Evolutionary conservation across 2,888 invertebrate species (phyloP).

Genomic region (Drosophila bunnanda): DNA sequence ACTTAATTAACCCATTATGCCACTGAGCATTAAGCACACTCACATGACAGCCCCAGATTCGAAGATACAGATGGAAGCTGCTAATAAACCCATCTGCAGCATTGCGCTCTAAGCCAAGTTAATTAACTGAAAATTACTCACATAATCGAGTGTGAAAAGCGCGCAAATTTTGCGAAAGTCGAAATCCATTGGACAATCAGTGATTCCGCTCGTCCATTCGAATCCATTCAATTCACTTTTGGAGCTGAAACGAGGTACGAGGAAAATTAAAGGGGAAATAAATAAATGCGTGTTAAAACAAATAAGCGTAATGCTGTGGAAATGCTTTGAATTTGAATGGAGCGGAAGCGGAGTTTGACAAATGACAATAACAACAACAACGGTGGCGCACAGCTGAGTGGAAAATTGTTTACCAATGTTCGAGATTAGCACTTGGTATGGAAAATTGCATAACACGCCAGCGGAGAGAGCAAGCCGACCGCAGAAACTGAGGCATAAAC

Average conservation of each 20-base stretch:
- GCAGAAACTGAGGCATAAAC: conserved; percentile 33
- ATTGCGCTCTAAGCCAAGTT: conserved; percentile 10
- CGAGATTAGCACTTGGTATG: conserved; percentile 69
- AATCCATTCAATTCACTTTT: conserved; percentile 65
- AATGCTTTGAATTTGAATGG: conserved; percentile 45
- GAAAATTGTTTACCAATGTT: conserved; percentile 61
- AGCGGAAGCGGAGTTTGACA: conserved; percentile 66
- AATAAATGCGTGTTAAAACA: conserved; percentile 70
- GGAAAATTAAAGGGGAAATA: conserved; percentile 13
- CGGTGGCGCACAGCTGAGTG: conserved; percentile 3
- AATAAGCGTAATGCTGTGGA: conserved; percentile 56
- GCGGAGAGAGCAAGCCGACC: conserved; percentile 12
- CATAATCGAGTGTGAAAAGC: conserved; percentile 63
- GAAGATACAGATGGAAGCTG: conserved; percentile 19
- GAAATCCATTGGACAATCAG: conserved; percentile 35
- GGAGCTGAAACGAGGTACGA: conserved; percentile 42
- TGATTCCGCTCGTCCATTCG: conserved; percentile 32
- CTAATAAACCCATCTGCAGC: conserved; percentile 6
- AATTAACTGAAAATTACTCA: conserved; percentile 61
- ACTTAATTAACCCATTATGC: conserved; percentile 30
- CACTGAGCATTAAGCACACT: conserved; percentile 6
- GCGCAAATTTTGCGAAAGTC: conserved; percentile 46
- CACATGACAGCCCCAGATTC: conserved; percentile 10
- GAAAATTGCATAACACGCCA: conserved; percentile 62
- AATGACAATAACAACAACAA: conserved; percentile 46